phyloP scores from a whole-genome alignment of 2,113 vertebrate species.

The Cololabis saira region DNA sequence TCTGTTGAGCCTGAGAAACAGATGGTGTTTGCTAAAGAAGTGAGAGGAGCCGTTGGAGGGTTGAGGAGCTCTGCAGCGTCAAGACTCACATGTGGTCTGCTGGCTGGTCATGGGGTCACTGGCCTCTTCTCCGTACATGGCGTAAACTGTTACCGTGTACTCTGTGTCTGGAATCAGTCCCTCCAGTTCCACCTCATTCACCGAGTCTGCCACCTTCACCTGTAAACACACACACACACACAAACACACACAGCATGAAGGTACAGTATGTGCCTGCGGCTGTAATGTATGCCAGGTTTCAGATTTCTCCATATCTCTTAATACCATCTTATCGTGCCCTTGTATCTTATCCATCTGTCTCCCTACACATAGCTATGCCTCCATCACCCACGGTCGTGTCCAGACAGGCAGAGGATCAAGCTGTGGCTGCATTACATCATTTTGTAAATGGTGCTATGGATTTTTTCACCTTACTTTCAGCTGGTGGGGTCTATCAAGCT shows the following conservation, averaged over 20 bases:
- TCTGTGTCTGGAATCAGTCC: constrained; percentile 89
- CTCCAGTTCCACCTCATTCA: constrained; percentile 88
- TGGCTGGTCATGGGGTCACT: constrained; percentile 95
- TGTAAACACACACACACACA: constrained; percentile 60
- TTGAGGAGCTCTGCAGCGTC: not conserved
- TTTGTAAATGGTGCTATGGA: not conserved
- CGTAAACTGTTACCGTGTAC: constrained; percentile 96
- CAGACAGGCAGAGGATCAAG: not conserved
- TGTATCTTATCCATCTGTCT: not conserved
- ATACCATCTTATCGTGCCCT: not conserved
- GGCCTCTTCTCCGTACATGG: constrained; percentile 97
- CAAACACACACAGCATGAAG: constrained; percentile 5
- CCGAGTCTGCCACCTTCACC: constrained; percentile 89
- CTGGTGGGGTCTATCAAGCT: constrained; percentile 1
- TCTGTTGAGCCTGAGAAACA: no score
- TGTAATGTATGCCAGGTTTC: not conserved
- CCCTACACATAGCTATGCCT: not conserved
- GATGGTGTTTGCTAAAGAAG: not conserved
- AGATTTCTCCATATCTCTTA: constrained; percentile 1
- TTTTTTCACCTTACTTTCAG: not conserved
- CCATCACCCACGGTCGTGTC: not conserved
- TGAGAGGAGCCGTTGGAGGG: no score
- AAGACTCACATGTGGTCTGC: constrained; percentile 90
- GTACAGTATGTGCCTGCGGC: constrained; percentile 5
- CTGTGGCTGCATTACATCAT: not conserved